A percentile compares a stretch with the other conserved stretches of the same genome.
These are phyloP conservation scores for Sebastes itinus DNA, from an alignment of 2,797 vertebrate species.

Conservation along the genomic window DNA sequence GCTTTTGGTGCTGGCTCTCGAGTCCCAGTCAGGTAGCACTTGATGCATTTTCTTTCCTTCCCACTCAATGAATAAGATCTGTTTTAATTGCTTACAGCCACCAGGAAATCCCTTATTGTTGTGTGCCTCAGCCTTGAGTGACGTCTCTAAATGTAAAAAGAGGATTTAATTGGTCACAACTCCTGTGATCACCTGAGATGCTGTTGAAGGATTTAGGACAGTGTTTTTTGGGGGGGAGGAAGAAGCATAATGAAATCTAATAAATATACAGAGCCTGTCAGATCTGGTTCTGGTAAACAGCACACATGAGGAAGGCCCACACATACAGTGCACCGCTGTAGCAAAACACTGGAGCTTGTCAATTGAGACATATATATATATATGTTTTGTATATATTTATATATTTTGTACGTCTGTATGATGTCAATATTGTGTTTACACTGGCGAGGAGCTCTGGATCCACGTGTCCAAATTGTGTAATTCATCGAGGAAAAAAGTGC, in stretches of 20 bases:
- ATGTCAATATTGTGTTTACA: slow-evolving; percentile 70
- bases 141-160: slow-evolving; percentile 12
- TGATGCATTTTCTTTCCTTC: slow-evolving; percentile 35
- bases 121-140: slow-evolving; percentile 31
- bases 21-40: slow-evolving; percentile 40
- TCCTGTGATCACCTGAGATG: slow-evolving; percentile 2
- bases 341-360: slow-evolving; percentile 60
- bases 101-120: slow-evolving; percentile 12
- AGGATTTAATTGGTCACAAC: background rate
- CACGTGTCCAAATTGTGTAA: slow-evolving; percentile 6
- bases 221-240: background rate
- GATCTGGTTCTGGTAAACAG: background rate
- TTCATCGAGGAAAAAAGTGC: slow-evolving; percentile 1
- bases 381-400: slow-evolving; percentile 70
- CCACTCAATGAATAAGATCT: slow-evolving; percentile 11
- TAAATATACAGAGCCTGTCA: background rate
- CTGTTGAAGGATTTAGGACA: background rate
- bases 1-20: slow-evolving; percentile 49
- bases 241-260: background rate
- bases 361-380: slow-evolving; percentile 18
- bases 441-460: slow-evolving; percentile 36
- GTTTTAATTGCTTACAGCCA: slow-evolving; percentile 3
- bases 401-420: slow-evolving; percentile 57
- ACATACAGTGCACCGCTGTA: slow-evolving; percentile 21
- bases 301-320: background rate